phyloP scores from a whole-genome alignment of 2,797 vertebrate genomes.

The Hydrophis major region DNA sequence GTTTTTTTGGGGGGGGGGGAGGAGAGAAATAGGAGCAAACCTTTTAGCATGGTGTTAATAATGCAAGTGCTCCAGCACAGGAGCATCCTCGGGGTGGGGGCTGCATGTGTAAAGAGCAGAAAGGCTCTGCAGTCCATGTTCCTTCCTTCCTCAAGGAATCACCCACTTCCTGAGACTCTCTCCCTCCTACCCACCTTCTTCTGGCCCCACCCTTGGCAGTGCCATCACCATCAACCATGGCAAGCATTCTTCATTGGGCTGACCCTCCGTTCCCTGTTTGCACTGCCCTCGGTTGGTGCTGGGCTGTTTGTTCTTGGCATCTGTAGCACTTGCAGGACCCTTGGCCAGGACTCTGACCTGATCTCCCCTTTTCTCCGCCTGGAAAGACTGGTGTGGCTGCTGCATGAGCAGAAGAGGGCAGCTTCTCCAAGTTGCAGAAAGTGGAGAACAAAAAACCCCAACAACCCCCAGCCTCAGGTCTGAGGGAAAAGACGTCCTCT shows the following conservation, averaged over 20 bases:
- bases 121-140: neutral
- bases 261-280: neutral
- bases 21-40: neutral
- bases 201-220: neutral
- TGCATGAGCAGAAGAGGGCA: neutral
- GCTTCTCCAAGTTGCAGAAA: neutral
- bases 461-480: neutral
- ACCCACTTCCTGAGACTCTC: neutral
- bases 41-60: neutral
- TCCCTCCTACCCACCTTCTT: neutral
- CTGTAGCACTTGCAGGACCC: neutral
- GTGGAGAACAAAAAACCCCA: neutral
- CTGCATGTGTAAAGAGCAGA: neutral
- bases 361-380: neutral
- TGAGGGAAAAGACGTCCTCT: neutral
- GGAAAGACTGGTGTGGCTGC: neutral
- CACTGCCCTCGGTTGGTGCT: neutral
- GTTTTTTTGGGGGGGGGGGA: neutral
- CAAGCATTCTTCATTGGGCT: neutral
- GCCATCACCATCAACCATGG: neutral
- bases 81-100: neutral
- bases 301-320: neutral
- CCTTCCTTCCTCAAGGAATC: neutral
- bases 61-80: neutral
- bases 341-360: too few species aligned